Evolutionary conservation across 1,140 invertebrate genomes (phyloP).

Genomic region (Drosophila punjabiensis): DNA sequence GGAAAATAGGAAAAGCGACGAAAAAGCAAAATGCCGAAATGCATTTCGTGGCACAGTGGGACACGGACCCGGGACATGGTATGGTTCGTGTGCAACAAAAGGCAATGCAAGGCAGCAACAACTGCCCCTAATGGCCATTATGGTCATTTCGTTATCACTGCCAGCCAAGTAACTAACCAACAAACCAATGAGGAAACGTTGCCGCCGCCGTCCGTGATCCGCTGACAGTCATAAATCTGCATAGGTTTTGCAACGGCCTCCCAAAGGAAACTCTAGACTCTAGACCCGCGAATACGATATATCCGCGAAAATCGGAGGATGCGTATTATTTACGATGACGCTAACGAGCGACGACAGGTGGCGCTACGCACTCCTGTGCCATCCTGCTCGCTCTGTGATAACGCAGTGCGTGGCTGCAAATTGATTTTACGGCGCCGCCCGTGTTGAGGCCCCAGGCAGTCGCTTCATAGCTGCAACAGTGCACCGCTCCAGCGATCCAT

Average conservation of each 20-base stretch:
- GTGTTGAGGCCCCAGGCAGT: slow-evolving; percentile 57
- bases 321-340: slow-evolving; percentile 82
- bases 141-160: slow-evolving; percentile 78
- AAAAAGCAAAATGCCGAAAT: slow-evolving; percentile 50
- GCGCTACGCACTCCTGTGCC: slow-evolving; percentile 47
- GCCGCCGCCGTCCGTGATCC: slow-evolving; percentile 41
- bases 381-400: slow-evolving; percentile 55
- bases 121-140: slow-evolving; percentile 80
- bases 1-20: slow-evolving; percentile 32
- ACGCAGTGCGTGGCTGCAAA: slow-evolving; percentile 74
- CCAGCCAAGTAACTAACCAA: not conserved
- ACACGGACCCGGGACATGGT: slow-evolving; percentile 52
- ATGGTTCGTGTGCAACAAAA: slow-evolving; percentile 59
- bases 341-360: slow-evolving; percentile 82
- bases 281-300: not conserved
- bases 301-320: slow-evolving; percentile 23
- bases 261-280: slow-evolving; percentile 17
- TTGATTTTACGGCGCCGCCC: slow-evolving; percentile 81
- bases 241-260: slow-evolving; percentile 72
- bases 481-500: slow-evolving; percentile 4
- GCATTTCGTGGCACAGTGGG: slow-evolving; percentile 80
- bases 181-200: slow-evolving; percentile 66
- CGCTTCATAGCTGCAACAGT: slow-evolving; percentile 9
- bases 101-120: slow-evolving; percentile 36
- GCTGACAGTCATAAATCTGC: slow-evolving; percentile 78